phyloP scores from a whole-genome alignment of 2,113 vertebrate genomes.

The Aleadryas rufinucha region DNA sequence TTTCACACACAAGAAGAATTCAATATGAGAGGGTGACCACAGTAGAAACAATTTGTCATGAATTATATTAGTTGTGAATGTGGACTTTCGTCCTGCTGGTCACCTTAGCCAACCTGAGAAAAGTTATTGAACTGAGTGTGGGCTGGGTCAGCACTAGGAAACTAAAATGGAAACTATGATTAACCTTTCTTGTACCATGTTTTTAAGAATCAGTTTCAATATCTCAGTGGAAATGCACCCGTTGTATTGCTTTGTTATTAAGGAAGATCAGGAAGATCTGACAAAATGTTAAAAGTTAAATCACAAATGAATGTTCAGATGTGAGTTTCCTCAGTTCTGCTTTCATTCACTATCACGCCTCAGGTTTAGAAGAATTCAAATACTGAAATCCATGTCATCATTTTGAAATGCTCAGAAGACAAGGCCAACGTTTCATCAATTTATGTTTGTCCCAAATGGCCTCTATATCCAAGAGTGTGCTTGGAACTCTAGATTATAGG shows the following conservation, averaged over 20 bases:
- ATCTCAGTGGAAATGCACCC: rapidly evolving
- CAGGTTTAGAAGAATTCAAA: background rate
- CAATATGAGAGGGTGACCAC: background rate
- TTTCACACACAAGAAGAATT: background rate
- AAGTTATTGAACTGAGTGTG: background rate
- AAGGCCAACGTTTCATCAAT: background rate
- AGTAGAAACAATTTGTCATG: background rate
- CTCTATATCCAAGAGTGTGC: background rate
- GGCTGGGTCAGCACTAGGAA: background rate
- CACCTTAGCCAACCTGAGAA: background rate
- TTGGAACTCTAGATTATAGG: background rate
- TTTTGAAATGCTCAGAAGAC: background rate
- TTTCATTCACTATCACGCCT: background rate
- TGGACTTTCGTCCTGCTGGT: background rate
- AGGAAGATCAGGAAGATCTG: background rate
- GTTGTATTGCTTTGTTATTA: background rate
- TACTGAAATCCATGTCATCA: background rate
- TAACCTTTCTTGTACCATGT: background rate
- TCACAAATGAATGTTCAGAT: background rate
- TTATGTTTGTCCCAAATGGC: constrained; percentile 3
- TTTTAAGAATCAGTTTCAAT: background rate
- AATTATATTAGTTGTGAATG: background rate
- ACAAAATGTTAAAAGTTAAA: background rate
- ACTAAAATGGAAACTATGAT: background rate
- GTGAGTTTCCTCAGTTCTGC: background rate